These are phyloP conservation scores for Chrysodeixis includens DNA, from an alignment of 2,888 invertebrate species.

Conservation along the genomic window DNA sequence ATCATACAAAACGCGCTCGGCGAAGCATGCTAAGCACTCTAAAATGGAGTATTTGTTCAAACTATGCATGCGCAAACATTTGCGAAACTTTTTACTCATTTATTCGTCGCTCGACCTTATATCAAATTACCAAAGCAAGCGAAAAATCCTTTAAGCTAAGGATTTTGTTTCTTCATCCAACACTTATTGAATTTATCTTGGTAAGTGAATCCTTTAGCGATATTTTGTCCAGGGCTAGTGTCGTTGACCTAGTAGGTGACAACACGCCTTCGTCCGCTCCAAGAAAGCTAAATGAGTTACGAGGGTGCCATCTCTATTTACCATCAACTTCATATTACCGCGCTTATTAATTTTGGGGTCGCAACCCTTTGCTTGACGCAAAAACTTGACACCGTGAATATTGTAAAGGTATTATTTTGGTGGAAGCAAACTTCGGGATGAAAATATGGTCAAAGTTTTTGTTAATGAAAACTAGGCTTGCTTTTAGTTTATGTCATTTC, in stretches of 20 bases:
- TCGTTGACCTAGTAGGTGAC: constrained; percentile 31
- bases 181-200: constrained; percentile 22
- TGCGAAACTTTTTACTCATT: background rate
- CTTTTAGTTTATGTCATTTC: background rate
- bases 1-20: background rate
- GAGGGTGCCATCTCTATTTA: constrained; percentile 53
- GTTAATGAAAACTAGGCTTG: background rate
- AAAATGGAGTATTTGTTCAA: background rate
- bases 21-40: background rate
- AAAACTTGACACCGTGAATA: constrained; percentile 43
- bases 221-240: constrained; percentile 18
- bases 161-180: constrained; percentile 20
- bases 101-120: background rate
- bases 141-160: constrained; percentile 13
- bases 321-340: constrained; percentile 57
- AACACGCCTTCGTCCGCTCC: constrained; percentile 19
- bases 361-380: constrained; percentile 26
- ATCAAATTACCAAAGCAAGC: background rate
- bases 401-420: constrained; percentile 23
- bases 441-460: constrained; percentile 1
- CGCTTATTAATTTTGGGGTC: constrained; percentile 57
- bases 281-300: constrained; percentile 42
- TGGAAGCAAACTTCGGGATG: background rate
- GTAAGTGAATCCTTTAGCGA: constrained; percentile 7
- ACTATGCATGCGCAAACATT: background rate